Evolutionary conservation across 2,797 vertebrate genomes (phyloP).

Genomic region (Propithecus deckenii): DNA sequence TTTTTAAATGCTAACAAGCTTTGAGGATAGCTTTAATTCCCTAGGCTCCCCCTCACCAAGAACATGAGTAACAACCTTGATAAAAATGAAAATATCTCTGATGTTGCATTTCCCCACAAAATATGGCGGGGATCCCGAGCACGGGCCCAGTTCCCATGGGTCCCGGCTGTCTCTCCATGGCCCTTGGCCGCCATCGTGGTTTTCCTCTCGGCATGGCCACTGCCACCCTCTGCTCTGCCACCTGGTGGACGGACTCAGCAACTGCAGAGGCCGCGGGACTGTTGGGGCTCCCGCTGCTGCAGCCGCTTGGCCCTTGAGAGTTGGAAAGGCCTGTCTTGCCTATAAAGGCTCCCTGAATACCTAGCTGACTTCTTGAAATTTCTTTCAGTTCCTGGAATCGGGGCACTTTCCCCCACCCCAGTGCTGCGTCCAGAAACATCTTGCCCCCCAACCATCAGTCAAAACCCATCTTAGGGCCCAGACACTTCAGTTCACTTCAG

Average conservation of each 20-base stretch:
- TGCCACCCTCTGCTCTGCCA: background rate
- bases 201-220: background rate
- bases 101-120: background rate
- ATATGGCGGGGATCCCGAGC: background rate
- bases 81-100: background rate
- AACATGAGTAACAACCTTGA: background rate
- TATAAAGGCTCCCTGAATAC: background rate
- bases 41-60: background rate
- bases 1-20: background rate
- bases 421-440: background rate
- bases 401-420: background rate
- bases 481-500: background rate
- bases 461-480: background rate
- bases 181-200: background rate
- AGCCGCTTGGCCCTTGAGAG: background rate
- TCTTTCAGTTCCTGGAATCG: background rate
- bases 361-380: background rate
- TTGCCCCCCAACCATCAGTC: background rate
- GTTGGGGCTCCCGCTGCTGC: background rate
- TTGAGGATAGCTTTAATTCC: background rate
- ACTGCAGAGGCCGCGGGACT: background rate
- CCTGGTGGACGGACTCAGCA: background rate
- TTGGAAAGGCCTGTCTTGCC: background rate
- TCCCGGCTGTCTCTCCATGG: background rate
- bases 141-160: accelerated